Percentiles rank a stretch among this genome's conserved stretches.
These are phyloP conservation scores for Sebastolobus alascanus DNA, from an alignment of 2,797 vertebrate species.

Conservation along the genomic window DNA sequence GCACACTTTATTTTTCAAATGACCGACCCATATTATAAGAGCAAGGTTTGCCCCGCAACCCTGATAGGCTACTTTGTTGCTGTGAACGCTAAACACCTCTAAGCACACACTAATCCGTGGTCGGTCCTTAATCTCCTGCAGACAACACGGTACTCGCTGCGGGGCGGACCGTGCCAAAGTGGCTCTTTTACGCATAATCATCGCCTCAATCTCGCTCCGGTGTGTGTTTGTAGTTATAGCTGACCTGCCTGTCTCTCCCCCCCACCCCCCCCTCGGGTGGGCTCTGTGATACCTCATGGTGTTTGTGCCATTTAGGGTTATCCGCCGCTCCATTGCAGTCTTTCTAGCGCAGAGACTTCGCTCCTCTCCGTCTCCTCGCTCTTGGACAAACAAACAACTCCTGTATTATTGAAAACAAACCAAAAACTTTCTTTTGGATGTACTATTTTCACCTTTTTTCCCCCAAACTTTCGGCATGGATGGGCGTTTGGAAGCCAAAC, in stretches of 20 bases:
- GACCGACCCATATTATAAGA: neutral
- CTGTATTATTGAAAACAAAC: neutral
- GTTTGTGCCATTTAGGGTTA: slow-evolving; percentile 64
- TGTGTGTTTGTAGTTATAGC: slow-evolving; percentile 22
- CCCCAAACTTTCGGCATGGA: slow-evolving; percentile 19
- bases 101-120: slow-evolving; percentile 74
- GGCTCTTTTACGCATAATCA: slow-evolving; percentile 39
- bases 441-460: neutral
- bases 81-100: slow-evolving; percentile 67
- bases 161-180: slow-evolving; percentile 51
- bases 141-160: slow-evolving; percentile 43
- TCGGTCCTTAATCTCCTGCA: slow-evolving; percentile 73
- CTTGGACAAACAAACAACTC: slow-evolving; percentile 18
- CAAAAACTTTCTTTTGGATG: slow-evolving; percentile 44
- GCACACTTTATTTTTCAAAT: neutral
- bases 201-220: neutral
- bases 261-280: slow-evolving; percentile 24
- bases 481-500: slow-evolving; percentile 8
- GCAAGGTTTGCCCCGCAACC: slow-evolving; percentile 3
- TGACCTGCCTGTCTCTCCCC: slow-evolving; percentile 21
- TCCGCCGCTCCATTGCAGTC: slow-evolving; percentile 60
- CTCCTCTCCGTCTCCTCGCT: slow-evolving; percentile 27
- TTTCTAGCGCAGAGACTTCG: slow-evolving; percentile 52
- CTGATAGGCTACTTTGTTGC: slow-evolving; percentile 70
- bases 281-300: slow-evolving; percentile 44